Conservation (phyloP, 1,140 invertebrate genomes). For the Panonychus citri region DNA sequence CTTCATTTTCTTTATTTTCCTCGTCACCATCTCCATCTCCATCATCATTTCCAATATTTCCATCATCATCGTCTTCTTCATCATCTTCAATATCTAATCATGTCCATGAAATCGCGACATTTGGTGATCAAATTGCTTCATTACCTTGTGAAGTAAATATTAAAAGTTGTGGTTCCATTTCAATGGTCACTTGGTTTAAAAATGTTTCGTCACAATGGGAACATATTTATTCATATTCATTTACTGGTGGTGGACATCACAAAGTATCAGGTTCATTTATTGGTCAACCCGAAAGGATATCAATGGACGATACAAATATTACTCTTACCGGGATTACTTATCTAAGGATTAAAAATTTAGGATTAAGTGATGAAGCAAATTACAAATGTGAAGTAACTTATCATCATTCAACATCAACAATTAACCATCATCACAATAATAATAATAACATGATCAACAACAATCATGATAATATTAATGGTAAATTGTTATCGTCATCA, state of each 20-base stretch:
- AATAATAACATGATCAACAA: too few species aligned
- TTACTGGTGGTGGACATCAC: constrained; percentile 7
- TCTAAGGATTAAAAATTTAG: constrained; percentile 24
- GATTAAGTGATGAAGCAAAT: constrained; percentile 47
- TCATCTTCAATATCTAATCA: too few species aligned
- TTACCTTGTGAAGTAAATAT: constrained; percentile 16
- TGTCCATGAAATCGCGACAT: constrained; percentile 12
- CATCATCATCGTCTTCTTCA: too few species aligned
- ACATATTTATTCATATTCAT: constrained; percentile 15
- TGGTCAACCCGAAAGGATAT: constrained; percentile 3
- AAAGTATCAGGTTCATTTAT: constrained; percentile 12
- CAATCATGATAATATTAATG: too few species aligned
- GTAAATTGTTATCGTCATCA: too few species aligned
- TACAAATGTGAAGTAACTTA: constrained; percentile 69
- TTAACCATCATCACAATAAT: too few species aligned
- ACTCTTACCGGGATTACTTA: constrained; percentile 7
- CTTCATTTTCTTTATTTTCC: too few species aligned
- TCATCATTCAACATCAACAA: constrained; percentile 6
- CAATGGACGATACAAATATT: constrained; percentile 1
- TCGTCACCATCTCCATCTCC: too few species aligned
- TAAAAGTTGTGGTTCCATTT: constrained; percentile 14
- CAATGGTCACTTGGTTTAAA: constrained; percentile 18
- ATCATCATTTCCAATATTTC: too few species aligned
- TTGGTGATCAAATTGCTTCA: constrained; percentile 14
- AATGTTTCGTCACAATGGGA: constrained; percentile 14